A percentile compares a stretch with the other conserved stretches of the same genome.
Evolutionary conservation across 1,140 invertebrate genomes (phyloP).

Genomic region (Trichonephila clavipes): DNA sequence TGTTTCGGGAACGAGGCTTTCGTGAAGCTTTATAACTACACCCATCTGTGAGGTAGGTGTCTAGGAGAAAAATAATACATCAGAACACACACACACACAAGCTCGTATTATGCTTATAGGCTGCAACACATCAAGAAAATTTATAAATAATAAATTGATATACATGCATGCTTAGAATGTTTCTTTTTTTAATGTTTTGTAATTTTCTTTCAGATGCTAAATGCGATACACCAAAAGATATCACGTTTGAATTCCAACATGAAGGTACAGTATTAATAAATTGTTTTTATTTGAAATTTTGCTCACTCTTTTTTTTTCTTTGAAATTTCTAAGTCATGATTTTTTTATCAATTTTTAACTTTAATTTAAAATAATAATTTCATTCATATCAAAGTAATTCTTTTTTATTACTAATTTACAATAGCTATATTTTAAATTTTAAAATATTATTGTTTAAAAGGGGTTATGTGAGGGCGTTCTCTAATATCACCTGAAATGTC

Average conservation of each 20-base stretch:
- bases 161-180: not conserved
- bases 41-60: no score
- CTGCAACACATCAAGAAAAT: not conserved
- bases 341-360: not conserved
- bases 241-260: slow-evolving; percentile 36
- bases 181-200: not conserved
- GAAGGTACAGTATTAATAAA: slow-evolving; percentile 26
- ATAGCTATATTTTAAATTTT: not conserved
- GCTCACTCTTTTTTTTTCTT: not conserved
- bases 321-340: not conserved
- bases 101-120: not conserved
- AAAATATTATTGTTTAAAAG: not conserved
- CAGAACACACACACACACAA: no score
- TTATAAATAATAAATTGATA: not conserved
- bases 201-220: not conserved
- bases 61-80: not conserved
- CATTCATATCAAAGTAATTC: not conserved
- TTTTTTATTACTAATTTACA: not conserved
- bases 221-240: slow-evolving; percentile 34
- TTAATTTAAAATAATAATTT: not conserved
- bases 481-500: no score
- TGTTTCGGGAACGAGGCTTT: no score
- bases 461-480: not conserved
- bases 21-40: no score
- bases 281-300: not conserved